Evolutionary conservation across 1,140 invertebrate species (phyloP).

Genomic region (Microplitis mediator): DNA sequence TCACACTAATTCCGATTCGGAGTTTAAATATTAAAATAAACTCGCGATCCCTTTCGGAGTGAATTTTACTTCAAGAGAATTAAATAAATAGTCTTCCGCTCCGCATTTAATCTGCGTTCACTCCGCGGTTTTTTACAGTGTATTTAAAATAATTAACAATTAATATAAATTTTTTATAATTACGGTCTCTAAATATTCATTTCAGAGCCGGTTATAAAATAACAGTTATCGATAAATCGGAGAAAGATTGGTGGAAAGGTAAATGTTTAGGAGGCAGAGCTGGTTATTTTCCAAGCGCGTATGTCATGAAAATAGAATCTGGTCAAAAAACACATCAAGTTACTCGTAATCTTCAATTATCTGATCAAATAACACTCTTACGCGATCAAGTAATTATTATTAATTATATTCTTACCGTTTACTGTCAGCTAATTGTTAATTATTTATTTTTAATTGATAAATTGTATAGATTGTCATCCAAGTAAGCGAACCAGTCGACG

Average conservation of each 20-base stretch:
- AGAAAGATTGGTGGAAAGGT: constrained; percentile 97
- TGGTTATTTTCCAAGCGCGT: constrained; percentile 95
- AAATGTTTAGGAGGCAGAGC: constrained; percentile 84
- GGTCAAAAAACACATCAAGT: constrained; percentile 90
- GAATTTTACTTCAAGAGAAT: too few species aligned
- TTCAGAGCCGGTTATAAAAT: constrained; percentile 89
- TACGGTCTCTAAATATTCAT: not conserved
- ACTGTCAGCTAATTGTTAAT: not conserved
- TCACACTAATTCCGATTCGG: too few species aligned
- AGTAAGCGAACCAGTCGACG: constrained; percentile 88
- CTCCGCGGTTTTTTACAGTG: too few species aligned
- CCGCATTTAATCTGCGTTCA: too few species aligned
- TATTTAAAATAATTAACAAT: too few species aligned
- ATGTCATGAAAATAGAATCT: constrained; percentile 86
- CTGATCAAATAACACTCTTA: constrained; percentile 70
- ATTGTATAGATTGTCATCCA: constrained; percentile 76
- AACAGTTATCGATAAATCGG: constrained; percentile 91
- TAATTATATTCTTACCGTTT: not conserved
- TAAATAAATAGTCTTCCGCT: too few species aligned
- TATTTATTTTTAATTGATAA: not conserved
- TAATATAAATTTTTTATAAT: not conserved
- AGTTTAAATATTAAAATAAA: too few species aligned
- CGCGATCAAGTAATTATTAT: constrained; percentile 68
- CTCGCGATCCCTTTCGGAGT: too few species aligned
- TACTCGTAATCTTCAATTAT: constrained; percentile 71